These are phyloP conservation scores for Drosophila pseudotalamancana DNA, from an alignment of 2,888 invertebrate species.

Conservation along the genomic window DNA sequence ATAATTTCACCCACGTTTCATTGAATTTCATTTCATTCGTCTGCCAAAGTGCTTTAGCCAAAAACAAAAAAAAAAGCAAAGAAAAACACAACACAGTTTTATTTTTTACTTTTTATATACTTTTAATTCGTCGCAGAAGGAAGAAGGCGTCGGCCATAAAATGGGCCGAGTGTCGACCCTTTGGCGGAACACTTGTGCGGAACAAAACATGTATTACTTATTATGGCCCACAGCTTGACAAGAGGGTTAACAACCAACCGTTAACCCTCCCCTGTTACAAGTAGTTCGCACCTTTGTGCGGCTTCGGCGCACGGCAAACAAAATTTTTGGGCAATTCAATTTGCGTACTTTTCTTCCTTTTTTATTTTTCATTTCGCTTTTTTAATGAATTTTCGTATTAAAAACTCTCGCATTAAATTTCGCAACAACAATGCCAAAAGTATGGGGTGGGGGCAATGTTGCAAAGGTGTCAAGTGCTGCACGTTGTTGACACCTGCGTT, in stretches of 20 bases:
- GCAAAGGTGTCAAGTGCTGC: constrained; percentile 33
- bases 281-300: constrained; percentile 72
- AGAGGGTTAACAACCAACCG: constrained; percentile 59
- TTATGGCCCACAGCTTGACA: constrained; percentile 50
- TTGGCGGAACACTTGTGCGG: constrained; percentile 40
- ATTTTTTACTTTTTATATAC: constrained; percentile 23
- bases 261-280: constrained; percentile 23
- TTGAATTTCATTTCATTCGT: constrained; percentile 45
- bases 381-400: constrained; percentile 73
- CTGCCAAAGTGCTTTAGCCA: constrained; percentile 13
- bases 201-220: constrained; percentile 68
- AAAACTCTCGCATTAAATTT: constrained; percentile 64
- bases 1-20: constrained; percentile 34
- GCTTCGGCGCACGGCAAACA: constrained; percentile 45
- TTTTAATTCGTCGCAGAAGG: constrained; percentile 34
- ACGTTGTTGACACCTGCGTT: constrained; percentile 45
- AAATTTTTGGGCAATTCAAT: constrained; percentile 73
- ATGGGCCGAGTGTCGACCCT: constrained; percentile 46
- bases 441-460: background rate
- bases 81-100: constrained; percentile 23
- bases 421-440: too few species aligned
- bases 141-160: constrained; percentile 48
- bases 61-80: background rate
- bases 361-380: constrained; percentile 35
- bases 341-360: constrained; percentile 26